Base-by-base conservation (phyloP, 2,113 vertebrate genomes). In the Vombatus ursinus region DNA sequence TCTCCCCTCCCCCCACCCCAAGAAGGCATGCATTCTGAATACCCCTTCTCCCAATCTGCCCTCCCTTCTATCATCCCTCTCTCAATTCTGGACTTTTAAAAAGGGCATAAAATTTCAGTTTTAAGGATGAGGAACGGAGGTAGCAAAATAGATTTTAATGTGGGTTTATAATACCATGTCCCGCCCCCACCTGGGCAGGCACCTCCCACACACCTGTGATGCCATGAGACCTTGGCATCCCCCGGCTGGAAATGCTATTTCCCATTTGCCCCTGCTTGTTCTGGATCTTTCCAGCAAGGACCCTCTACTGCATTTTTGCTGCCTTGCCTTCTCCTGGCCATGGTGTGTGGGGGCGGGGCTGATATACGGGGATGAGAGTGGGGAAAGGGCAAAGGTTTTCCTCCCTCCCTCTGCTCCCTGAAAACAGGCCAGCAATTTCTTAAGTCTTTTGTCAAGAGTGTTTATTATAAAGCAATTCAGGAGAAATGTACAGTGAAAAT, bases 111-210 rank as follows among this genome's bases (percentile, higher is more conserved):
- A 53, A 93, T 90, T 90, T 61, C 44, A 53, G 50, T 44, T 52
- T 47, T 16, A 44, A n/a, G 28, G 24, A 0, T 50, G 52, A 90
- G 50, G 2, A 91, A 91, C 19, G n/a, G n/a, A 95, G 52, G 68
- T 52, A 77, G n/a, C 54, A 93, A 93, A 92, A 93, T 53, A 25
- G 52, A 91, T 48, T 68, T 31, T 94, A 90, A 28, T 49, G 23
- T 52, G 24, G 48, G 44, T 89, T 93, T 89, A n/a, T 89, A 93
- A 91, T n/a, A 84, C 24, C 44, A 91, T 53, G n/a, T 14, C 0
- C 26, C 14, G 1, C 23, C 52, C 52, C 11, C 8, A 25, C 25
- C 57, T 49, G 48, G 48, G 48, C 48, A 49, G 48, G 48, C 4
- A 16, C 61, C 12, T 37, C 12, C 31, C 26, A 0, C 28, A 11